Evolutionary conservation across 2,797 vertebrate genomes (phyloP).

Genomic region (Vespertilio murinus): DNA sequence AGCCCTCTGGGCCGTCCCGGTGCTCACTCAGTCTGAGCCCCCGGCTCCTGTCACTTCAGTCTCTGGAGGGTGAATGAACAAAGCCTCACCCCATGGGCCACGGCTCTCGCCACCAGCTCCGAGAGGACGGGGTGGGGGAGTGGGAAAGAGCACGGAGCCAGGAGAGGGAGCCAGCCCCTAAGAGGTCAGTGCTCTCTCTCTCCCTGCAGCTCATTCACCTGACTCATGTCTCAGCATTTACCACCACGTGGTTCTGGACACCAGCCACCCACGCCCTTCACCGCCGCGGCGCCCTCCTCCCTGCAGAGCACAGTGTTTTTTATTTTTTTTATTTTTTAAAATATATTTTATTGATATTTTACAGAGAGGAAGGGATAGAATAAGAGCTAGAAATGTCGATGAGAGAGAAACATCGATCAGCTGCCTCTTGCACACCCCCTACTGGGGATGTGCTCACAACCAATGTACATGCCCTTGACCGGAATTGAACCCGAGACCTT

Average conservation of each 20-base stretch:
- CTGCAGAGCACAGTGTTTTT: background rate
- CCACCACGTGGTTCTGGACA: background rate
- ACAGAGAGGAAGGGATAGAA: too few species aligned
- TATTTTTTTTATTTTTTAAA: too few species aligned
- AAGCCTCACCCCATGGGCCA: background rate
- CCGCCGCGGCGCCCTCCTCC: background rate
- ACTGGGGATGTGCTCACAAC: too few species aligned
- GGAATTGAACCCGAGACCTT: too few species aligned
- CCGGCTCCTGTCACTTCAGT: background rate
- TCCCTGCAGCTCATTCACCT: background rate
- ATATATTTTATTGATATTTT: too few species aligned
- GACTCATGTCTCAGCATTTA: background rate
- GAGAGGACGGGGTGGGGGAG: background rate
- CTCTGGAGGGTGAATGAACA: background rate
- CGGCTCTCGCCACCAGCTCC: background rate
- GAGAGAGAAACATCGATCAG: too few species aligned
- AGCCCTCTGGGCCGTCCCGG: accelerated
- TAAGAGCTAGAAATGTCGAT: too few species aligned
- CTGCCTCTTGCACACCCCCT: too few species aligned
- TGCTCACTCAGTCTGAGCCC: background rate
- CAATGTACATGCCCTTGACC: too few species aligned
- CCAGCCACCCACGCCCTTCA: background rate
- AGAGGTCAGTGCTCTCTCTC: background rate
- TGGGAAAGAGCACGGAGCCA: accelerated
- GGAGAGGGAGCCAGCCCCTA: background rate